Evolutionary conservation across 2,888 invertebrate species (phyloP).

Genomic region (Iphiclides podalirius): DNA sequence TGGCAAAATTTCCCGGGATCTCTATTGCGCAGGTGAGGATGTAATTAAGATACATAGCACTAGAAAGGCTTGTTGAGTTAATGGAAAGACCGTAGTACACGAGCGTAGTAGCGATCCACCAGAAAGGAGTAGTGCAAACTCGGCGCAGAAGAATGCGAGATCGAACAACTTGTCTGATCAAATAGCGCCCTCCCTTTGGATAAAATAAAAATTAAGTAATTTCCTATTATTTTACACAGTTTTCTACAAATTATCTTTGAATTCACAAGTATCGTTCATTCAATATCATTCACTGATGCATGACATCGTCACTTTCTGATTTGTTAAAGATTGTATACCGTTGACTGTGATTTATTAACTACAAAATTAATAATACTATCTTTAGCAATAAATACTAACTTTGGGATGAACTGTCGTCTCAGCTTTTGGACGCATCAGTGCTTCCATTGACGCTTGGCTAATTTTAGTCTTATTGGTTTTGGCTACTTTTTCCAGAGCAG

Average conservation of each 20-base stretch:
- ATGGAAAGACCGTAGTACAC: constrained; percentile 90
- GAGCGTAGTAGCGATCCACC: constrained; percentile 89
- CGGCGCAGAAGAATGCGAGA: constrained; percentile 76
- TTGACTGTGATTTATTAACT: no score
- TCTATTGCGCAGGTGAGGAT: constrained; percentile 83
- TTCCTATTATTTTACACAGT: no score
- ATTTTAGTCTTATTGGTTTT: constrained; percentile 79
- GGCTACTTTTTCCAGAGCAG: constrained; percentile 82
- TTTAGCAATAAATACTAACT: no score
- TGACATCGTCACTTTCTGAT: no score
- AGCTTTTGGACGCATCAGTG: constrained; percentile 59
- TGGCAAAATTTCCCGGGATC: constrained; percentile 84
- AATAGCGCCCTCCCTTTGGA: not conserved
- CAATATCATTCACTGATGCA: no score
- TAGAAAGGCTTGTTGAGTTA: constrained; percentile 86
- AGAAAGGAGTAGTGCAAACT: constrained; percentile 83
- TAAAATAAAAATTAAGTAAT: not conserved
- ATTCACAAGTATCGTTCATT: no score
- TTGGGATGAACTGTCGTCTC: no score
- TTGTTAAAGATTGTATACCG: no score
- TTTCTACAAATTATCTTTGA: no score
- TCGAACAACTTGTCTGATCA: constrained; percentile 43
- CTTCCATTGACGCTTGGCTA: constrained; percentile 70
- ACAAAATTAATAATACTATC: no score
- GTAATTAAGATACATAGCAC: constrained; percentile 86